Conservation (phyloP, 2,888 invertebrate species). For the Phalangium opilio region DNA sequence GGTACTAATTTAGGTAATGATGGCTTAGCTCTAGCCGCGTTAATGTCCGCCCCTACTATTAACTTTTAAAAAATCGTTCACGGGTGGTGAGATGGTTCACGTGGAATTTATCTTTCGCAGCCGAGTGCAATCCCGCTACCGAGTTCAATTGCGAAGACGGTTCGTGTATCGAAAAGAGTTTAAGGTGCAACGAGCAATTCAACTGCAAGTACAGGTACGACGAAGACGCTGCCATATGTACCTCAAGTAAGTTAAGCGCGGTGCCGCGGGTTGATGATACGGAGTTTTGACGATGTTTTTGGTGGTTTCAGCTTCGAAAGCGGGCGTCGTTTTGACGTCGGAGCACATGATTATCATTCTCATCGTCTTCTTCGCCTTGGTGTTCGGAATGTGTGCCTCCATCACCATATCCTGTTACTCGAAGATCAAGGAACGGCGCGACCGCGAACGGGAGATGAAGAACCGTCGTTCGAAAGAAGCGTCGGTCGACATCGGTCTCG, state of each 20-base stretch:
- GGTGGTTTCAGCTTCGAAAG: conserved; percentile 9
- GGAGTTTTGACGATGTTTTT: too few species aligned
- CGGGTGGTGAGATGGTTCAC: too few species aligned
- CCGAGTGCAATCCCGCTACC: conserved; percentile 22
- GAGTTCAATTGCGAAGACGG: conserved; percentile 77
- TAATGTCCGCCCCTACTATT: too few species aligned
- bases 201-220: conserved; percentile 74
- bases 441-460: conserved; percentile 22
- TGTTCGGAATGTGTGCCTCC: conserved; percentile 73
- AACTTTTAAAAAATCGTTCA: too few species aligned
- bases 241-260: conserved; percentile 12
- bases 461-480: conserved; percentile 20
- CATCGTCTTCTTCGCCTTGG: conserved; percentile 68
- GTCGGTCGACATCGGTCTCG: conserved; percentile 17
- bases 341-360: conserved; percentile 64
- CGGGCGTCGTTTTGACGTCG: conserved; percentile 20
- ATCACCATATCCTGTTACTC: conserved; percentile 74
- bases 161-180: conserved; percentile 54
- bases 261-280: too few species aligned
- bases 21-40: too few species aligned
- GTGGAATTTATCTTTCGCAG: conserved; percentile 12
- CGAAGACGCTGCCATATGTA: conserved; percentile 37
- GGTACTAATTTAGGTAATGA: too few species aligned
- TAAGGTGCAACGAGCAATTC: conserved; percentile 54
- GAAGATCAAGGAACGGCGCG: conserved; percentile 49